Evolutionary conservation across 2,888 invertebrate genomes (phyloP).

Genomic region (Mycalesis mineus): DNA sequence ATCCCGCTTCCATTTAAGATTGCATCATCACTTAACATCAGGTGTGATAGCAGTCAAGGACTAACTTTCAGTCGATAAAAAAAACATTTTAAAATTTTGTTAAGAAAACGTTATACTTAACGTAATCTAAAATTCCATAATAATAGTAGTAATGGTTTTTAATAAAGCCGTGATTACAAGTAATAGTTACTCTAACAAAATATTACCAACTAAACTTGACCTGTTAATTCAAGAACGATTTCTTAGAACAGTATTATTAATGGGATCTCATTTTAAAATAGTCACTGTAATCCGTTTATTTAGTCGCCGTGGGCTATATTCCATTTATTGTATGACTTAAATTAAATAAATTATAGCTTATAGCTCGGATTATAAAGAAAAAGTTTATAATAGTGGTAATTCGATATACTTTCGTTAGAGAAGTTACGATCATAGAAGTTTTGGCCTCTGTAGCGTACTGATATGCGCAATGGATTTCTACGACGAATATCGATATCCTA

Average conservation of each 20-base stretch:
- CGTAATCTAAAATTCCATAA: constrained; percentile 39
- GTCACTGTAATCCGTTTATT: constrained; percentile 41
- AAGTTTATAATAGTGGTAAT: neutral
- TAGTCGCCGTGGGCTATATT: constrained; percentile 55
- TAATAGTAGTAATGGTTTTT: constrained; percentile 41
- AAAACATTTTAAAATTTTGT: too few species aligned
- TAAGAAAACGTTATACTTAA: too few species aligned
- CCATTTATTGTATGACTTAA: constrained; percentile 45
- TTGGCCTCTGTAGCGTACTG: too few species aligned
- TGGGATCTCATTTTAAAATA: constrained; percentile 34
- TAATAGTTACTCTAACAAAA: constrained; percentile 30
- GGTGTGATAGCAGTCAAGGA: neutral
- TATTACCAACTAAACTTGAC: constrained; percentile 40
- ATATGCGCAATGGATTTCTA: too few species aligned
- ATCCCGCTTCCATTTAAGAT: too few species aligned
- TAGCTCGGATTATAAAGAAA: neutral
- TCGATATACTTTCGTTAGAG: neutral
- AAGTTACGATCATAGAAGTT: constrained; percentile 34
- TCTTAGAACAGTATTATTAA: constrained; percentile 10
- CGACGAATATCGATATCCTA: too few species aligned
- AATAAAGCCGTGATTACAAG: constrained; percentile 60
- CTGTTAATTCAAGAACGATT: constrained; percentile 16
- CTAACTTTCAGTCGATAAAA: neutral
- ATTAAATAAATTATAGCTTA: constrained; percentile 22
- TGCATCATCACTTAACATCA: too few species aligned